Conservation (phyloP, 2,888 invertebrate species). For the Spisula solida region DNA sequence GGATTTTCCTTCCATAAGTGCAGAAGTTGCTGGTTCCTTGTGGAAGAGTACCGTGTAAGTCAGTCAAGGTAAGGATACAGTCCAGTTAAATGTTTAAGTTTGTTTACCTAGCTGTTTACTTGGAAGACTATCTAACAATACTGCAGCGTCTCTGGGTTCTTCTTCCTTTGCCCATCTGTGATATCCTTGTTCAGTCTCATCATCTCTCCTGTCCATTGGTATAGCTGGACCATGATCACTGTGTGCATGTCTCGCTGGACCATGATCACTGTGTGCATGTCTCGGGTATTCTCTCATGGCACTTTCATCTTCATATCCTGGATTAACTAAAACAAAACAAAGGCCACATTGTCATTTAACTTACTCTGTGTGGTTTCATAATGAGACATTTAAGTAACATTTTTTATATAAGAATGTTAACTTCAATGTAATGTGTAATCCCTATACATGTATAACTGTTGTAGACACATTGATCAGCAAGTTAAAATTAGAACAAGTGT, state of each 20-base stretch:
- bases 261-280: conserved; percentile 39
- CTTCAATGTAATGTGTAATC: too few species aligned
- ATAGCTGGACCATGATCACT: conserved; percentile 54
- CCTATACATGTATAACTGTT: too few species aligned
- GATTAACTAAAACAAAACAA: conserved; percentile 59
- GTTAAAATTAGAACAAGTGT: too few species aligned
- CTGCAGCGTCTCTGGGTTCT: conserved; percentile 70
- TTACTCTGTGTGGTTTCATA: too few species aligned
- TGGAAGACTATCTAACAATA: conserved; percentile 77
- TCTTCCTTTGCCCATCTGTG: conserved; percentile 73
- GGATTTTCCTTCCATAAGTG: too few species aligned
- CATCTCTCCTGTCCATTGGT: conserved; percentile 49
- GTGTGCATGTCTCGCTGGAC: conserved; percentile 49
- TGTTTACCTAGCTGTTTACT: conserved; percentile 78
- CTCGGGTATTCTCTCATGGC: conserved; percentile 20
- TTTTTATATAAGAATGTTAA: too few species aligned
- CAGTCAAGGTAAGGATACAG: too few species aligned
- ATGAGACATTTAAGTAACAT: too few species aligned
- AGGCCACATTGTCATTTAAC: background rate
- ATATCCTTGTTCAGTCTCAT: conserved; percentile 35
- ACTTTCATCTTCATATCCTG: conserved; percentile 59
- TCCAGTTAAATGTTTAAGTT: background rate
- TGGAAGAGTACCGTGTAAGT: too few species aligned
- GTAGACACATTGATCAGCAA: too few species aligned
- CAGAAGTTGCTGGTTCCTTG: too few species aligned